A percentile compares a stretch with the other conserved stretches of the same genome.
phyloP scores from a whole-genome alignment of 2,797 vertebrate species.

The Rhabdomys pumilio region DNA sequence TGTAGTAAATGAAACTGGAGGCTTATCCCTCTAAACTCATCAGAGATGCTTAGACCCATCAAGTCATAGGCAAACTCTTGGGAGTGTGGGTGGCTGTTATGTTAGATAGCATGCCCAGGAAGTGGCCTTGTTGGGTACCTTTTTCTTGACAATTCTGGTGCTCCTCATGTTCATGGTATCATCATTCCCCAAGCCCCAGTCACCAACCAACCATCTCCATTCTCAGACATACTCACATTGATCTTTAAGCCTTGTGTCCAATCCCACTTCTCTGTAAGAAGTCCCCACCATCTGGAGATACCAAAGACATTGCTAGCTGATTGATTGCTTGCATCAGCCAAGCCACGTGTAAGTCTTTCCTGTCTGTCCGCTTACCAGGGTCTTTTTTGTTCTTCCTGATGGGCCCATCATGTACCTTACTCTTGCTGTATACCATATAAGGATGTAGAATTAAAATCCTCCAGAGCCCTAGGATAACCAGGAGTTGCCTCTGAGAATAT shows the following conservation, averaged over 20 bases:
- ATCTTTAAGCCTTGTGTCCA: background rate
- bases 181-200: background rate
- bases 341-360: rapidly evolving
- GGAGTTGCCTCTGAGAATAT: background rate
- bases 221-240: too few relatives aligned
- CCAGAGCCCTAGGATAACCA: background rate
- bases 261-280: background rate
- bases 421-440: background rate
- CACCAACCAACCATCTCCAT: background rate
- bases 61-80: background rate
- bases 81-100: background rate
- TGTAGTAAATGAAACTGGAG: background rate
- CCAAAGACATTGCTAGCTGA: too few relatives aligned
- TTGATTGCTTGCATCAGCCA: background rate
- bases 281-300: rapidly evolving
- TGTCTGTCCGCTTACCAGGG: background rate
- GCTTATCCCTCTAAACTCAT: rapidly evolving
- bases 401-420: rapidly evolving
- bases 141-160: background rate
- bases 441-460: background rate
- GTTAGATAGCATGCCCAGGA: too few relatives aligned
- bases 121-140: rapidly evolving
- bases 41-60: background rate
- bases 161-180: rapidly evolving
- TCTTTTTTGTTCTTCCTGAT: rapidly evolving